phyloP scores from a whole-genome alignment of 92 coral and sea anemone genomes.

The Parazoanthus darwini region DNA sequence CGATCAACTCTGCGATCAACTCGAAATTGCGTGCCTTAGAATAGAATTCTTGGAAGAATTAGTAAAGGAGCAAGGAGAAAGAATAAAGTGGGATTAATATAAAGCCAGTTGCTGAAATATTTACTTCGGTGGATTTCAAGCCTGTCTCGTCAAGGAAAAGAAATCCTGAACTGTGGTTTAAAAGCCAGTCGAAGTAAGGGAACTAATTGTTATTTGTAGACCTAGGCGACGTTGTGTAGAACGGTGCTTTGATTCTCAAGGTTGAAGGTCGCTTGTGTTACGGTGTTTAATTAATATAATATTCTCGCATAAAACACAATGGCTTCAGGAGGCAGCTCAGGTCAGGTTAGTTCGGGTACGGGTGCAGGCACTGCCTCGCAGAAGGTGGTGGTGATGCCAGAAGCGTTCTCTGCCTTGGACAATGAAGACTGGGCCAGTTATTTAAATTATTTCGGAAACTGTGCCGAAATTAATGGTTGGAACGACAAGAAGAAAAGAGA shows the following conservation, averaged over 20 bases:
- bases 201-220: background rate
- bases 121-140: no score
- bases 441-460: slow-evolving; percentile 18
- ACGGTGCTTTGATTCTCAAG: background rate
- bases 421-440: slow-evolving; percentile 19
- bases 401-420: slow-evolving; percentile 31
- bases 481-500: slow-evolving; percentile 15
- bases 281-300: no score
- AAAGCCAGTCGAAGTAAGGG: background rate
- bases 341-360: background rate
- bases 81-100: background rate
- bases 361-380: background rate
- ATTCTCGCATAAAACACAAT: no score
- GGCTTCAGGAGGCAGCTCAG: background rate
- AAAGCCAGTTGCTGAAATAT: background rate
- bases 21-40: no score
- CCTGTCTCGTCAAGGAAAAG: background rate
- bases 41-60: no score
- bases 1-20: no score
- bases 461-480: slow-evolving; percentile 13
- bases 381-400: background rate
- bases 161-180: background rate
- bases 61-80: no score
- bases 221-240: background rate
- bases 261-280: no score